These are phyloP conservation scores for Colostygia pectinataria DNA, from an alignment of 2,888 invertebrate genomes.

Conservation along the genomic window DNA sequence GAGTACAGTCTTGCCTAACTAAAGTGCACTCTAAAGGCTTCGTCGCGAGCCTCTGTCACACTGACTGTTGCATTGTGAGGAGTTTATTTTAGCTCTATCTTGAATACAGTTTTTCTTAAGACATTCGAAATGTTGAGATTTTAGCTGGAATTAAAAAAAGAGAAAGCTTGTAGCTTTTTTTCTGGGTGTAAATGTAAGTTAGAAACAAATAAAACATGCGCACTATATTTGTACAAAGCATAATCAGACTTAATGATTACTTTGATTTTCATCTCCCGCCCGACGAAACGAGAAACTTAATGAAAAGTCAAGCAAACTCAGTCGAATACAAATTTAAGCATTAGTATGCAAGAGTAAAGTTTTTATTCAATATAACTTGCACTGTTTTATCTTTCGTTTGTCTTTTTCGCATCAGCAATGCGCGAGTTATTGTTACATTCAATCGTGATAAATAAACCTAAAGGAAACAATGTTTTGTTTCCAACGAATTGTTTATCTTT, in stretches of 20 bases:
- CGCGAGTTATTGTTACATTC: constrained; percentile 59
- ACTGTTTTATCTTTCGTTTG: constrained; percentile 73
- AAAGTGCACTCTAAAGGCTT: constrained; percentile 69
- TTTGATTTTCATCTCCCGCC: constrained; percentile 75
- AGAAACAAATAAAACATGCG: constrained; percentile 33
- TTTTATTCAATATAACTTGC: constrained; percentile 80
- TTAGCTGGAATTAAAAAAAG: constrained; percentile 37
- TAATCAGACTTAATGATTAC: constrained; percentile 75
- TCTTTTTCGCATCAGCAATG: constrained; percentile 67
- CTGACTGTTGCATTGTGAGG: constrained; percentile 69
- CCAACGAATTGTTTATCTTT: constrained; percentile 42
- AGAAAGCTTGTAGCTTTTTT: not conserved
- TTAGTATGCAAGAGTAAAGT: constrained; percentile 81
- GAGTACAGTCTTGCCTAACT: constrained; percentile 67
- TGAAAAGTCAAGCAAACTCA: constrained; percentile 80
- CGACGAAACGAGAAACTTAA: constrained; percentile 73
- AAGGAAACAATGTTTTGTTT: constrained; percentile 34
- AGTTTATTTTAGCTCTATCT: constrained; percentile 69
- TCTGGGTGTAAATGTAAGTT: constrained; percentile 19
- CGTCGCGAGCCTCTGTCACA: constrained; percentile 62
- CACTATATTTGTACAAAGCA: constrained; percentile 54
- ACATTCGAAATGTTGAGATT: constrained; percentile 41
- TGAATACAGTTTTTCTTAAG: constrained; percentile 55
- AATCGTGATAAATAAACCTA: constrained; percentile 49
- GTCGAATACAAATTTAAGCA: constrained; percentile 78